Evolutionary conservation across 2,888 invertebrate genomes (phyloP), one percentile per base, ranked within the genome.

Genomic region (Himalopsyche kuldschensis): DNA sequence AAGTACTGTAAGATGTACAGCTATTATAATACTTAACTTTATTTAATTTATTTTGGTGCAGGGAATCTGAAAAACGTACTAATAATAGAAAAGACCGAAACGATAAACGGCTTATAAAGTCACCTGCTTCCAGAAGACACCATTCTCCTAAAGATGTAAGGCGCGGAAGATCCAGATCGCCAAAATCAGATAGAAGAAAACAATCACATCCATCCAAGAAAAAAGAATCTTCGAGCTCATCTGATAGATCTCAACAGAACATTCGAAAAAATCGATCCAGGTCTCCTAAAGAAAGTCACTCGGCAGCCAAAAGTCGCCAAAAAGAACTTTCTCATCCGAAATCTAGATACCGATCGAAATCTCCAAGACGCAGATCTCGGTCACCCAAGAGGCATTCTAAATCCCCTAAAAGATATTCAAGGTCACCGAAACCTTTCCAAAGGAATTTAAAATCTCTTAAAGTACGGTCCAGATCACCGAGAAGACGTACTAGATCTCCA

Each of bases 141-240:
- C 17, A 24, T 41, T 35, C 35, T 20, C 35, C 4, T 17, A 76
- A 76, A 32, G n/a, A 76, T 17, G 15, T 17, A 41, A 76, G 11
- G 8, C 76, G 76, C 35, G 35, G 32, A 76, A 76, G 24, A 10
- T 83, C 83, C 11, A 80, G n/a, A 76, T 80, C 83, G n/a, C 83
- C 79, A 24, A 77, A 35, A 88, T 87, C 87, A 87, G 88, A 87
- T 88, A 88, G 87, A 35, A 78, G 78, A 46, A 69, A 27, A 11
- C 11, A 69, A 20, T 4, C 10, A 55, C 10, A n/a, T 27, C 10
- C 11, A 11, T 69, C 69, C 11, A 69, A 69, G 69, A 69, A 69
- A 63, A 24, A 5, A 48, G 47, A 48, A 17, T 48, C 8, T 41
- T 77, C 79, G 1, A 46, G 79, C 41, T 82, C 82, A 31, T 75